These are phyloP conservation scores for Cettia cetti DNA, from an alignment of 2,113 vertebrate genomes.

Conservation along the genomic window DNA sequence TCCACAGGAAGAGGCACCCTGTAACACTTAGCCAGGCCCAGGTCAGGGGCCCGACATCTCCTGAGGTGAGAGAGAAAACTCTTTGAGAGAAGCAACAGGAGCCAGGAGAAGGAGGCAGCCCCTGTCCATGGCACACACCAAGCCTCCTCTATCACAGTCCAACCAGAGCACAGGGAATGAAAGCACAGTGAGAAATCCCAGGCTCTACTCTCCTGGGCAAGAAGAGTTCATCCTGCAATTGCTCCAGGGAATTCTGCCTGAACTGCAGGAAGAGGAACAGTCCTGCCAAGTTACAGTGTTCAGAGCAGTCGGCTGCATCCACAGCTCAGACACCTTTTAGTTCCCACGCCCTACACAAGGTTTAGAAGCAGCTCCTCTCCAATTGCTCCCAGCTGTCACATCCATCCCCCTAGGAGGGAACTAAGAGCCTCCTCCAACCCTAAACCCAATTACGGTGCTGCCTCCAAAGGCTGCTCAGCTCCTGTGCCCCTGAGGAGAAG, in stretches of 20 bases:
- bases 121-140: neutral
- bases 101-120: neutral
- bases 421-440: neutral
- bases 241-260: neutral
- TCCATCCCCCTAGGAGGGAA: neutral
- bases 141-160: neutral
- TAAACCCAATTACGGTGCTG: neutral
- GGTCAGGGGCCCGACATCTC: neutral
- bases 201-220: neutral
- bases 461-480: neutral
- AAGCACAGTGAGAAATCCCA: neutral
- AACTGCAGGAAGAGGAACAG: neutral
- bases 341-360: neutral
- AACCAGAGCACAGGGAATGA: neutral
- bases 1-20: conserved; percentile 49
- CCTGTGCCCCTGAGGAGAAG: neutral
- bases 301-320: neutral
- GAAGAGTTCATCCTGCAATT: neutral
- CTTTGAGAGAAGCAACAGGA: neutral
- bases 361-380: neutral
- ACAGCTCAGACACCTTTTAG: neutral
- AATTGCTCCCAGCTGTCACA: neutral
- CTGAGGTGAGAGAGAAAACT: neutral
- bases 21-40: neutral
- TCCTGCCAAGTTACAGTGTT: neutral